Conservation (phyloP, 2,113 vertebrate genomes). For the Boulengeromyrus knoepffleri region DNA sequence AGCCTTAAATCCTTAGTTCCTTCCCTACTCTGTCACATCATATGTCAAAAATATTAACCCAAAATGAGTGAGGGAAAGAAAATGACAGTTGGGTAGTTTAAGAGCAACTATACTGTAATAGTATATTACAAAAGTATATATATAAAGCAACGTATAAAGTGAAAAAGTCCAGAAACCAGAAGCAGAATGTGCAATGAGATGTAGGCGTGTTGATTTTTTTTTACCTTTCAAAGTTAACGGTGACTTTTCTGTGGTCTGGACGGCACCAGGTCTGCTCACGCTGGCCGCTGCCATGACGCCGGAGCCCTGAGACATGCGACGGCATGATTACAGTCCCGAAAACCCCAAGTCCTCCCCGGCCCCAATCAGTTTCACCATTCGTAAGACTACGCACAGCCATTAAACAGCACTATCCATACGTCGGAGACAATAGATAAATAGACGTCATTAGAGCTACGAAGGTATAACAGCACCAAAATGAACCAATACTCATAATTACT, state of each 20-base stretch:
- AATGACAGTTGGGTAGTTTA: not conserved
- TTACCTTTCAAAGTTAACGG: conserved; percentile 86
- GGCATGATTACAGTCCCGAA: conserved; percentile 30
- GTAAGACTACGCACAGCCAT: not conserved
- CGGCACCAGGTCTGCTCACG: conserved; percentile 68
- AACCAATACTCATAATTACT: not conserved
- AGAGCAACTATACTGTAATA: too few species aligned
- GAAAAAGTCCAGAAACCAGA: not conserved
- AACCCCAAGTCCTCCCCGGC: conserved; percentile 2
- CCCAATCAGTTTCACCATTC: not conserved
- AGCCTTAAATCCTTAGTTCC: not conserved
- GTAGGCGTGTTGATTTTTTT: conserved; percentile 20
- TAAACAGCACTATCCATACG: not conserved
- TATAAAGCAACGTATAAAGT: too few species aligned
- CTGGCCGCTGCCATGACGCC: conserved; percentile 86
- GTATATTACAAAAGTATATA: too few species aligned
- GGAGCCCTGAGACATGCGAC: conserved; percentile 62
- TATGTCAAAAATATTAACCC: not conserved
- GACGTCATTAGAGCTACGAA: not conserved
- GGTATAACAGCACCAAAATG: not conserved
- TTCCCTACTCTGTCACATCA: not conserved
- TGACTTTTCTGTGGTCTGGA: conserved; percentile 71
- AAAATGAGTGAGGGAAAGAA: not conserved
- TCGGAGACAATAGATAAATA: not conserved
- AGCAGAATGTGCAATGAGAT: not conserved